Evolutionary conservation across 2,797 vertebrate species (phyloP), one percentile per base, ranked within the genome.

Genomic region (Gephyroberyx darwinii): DNA sequence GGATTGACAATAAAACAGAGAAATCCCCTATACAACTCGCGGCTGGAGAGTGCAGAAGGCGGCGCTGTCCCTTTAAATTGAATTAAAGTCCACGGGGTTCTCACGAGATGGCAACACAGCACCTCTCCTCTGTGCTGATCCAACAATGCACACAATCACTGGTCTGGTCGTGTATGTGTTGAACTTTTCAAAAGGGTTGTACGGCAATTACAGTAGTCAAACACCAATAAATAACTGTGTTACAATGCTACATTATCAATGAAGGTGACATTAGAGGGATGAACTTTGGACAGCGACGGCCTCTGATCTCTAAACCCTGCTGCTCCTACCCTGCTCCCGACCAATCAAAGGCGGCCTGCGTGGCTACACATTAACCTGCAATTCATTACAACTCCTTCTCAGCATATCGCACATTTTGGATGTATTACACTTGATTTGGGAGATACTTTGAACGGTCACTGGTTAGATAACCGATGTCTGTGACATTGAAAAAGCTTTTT

Each of bases 241-340:
- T 57, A 39, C 37, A 5, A n/a, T 0, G 0, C 0, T 39, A 2
- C 45, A 59, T 70, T 0, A 37, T 9, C 47, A 8, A 50, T 76
- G 3, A n/a, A 66, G 20, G 52, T 41, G 39, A 53, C 47, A 66
- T 17, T 1, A 52, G 22, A 30, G 31, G 60, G 43, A 8, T 91
- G 91, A 91, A 93, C 92, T 94, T 93, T 92, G 87, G 64, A 84
- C 88, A 57, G 30, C 65, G 53, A 8, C 41, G 73, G 79, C 66
- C 75, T 85, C n/a, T 84, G 79, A 78, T 77, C 82, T 35, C 17
- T 61, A 72, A 65, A 81, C 78, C 70, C 53, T 69, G 48, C 80
- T 53, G 65, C 51, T 63, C 75, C 85, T 81, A 68, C 79, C 74
- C 61, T 80, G 66, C 82, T 84, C 83, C 84, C 78, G 77, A 14